A percentile compares a stretch with the other conserved stretches of the same genome.
These are phyloP conservation scores for Bujurquina vittata DNA, from an alignment of 2,113 vertebrate genomes.

Conservation along the genomic window DNA sequence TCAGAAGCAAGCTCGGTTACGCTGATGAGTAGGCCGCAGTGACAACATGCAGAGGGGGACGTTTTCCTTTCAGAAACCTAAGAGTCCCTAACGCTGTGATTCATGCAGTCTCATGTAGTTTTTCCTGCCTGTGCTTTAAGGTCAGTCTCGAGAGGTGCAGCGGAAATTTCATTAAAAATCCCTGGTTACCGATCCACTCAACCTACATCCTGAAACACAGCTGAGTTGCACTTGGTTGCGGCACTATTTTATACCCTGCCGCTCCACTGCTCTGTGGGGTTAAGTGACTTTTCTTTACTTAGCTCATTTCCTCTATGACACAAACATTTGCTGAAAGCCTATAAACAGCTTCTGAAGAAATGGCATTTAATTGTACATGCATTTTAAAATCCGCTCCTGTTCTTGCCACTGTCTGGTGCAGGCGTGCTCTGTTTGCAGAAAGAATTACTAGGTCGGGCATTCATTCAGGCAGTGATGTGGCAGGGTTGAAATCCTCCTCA, in stretches of 20 bases:
- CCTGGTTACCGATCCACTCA: constrained; percentile 35
- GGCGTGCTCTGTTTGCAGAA: constrained; percentile 4
- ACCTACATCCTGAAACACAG: constrained; percentile 21
- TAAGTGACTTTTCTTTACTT: constrained; percentile 2
- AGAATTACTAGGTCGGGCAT: background rate
- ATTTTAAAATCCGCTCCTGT: constrained; percentile 16
- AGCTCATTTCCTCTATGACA: constrained; percentile 3
- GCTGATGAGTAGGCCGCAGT: constrained; percentile 41
- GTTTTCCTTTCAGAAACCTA: constrained; percentile 29
- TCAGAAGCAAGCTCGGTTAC: constrained; percentile 40
- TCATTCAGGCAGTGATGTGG: background rate
- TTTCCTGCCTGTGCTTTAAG: constrained; percentile 41
- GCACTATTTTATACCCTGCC: background rate
- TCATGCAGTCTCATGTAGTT: constrained; percentile 37
- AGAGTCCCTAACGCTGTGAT: constrained; percentile 60
- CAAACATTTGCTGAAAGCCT: constrained; percentile 10
- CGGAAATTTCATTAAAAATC: constrained; percentile 66
- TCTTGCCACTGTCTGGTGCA: background rate
- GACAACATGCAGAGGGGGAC: constrained; percentile 20
- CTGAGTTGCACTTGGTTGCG: background rate
- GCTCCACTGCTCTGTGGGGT: constrained; percentile 1
- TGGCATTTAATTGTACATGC: constrained; percentile 22
- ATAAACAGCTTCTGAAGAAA: background rate
- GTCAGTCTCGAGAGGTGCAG: constrained; percentile 7
- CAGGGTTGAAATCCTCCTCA: constrained; percentile 5